Evolutionary conservation across 2,797 vertebrate species (phyloP).

Genomic region (Protosalanx chinensis): DNA sequence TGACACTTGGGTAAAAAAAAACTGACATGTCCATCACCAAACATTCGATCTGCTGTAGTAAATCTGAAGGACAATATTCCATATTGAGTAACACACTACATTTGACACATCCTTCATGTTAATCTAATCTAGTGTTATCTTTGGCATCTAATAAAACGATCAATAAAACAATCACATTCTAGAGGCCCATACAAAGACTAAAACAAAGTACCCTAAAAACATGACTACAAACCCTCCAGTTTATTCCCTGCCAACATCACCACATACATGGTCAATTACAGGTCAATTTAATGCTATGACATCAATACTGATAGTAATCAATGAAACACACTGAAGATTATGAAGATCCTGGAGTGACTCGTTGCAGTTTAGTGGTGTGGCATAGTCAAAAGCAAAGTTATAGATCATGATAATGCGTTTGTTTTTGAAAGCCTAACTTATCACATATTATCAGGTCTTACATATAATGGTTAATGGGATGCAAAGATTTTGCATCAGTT

Average conservation of each 20-base stretch:
- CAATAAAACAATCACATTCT: not conserved
- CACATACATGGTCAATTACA: slow-evolving; percentile 26
- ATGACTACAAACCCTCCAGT: slow-evolving; percentile 15
- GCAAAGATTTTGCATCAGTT: too few relatives aligned
- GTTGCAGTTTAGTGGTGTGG: not conserved
- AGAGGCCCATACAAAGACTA: too few relatives aligned
- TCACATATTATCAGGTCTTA: too few relatives aligned
- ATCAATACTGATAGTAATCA: not conserved
- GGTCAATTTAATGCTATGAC: slow-evolving; percentile 3
- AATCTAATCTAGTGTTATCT: too few relatives aligned
- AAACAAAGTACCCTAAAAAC: too few relatives aligned
- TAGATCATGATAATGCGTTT: too few relatives aligned
- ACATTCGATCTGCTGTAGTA: not conserved
- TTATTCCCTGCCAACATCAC: slow-evolving; percentile 59
- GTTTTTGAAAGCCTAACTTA: too few relatives aligned
- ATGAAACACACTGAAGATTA: not conserved
- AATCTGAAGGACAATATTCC: too few relatives aligned
- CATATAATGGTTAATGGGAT: too few relatives aligned
- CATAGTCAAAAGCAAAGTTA: not conserved
- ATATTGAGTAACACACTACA: too few relatives aligned
- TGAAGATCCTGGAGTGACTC: not conserved
- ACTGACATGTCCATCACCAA: not conserved
- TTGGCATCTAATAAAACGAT: too few relatives aligned
- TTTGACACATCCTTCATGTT: too few relatives aligned
- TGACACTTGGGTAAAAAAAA: slow-evolving; percentile 7